Conservation (phyloP, 2,888 invertebrate genomes). For the Chloroclysta siterata region DNA sequence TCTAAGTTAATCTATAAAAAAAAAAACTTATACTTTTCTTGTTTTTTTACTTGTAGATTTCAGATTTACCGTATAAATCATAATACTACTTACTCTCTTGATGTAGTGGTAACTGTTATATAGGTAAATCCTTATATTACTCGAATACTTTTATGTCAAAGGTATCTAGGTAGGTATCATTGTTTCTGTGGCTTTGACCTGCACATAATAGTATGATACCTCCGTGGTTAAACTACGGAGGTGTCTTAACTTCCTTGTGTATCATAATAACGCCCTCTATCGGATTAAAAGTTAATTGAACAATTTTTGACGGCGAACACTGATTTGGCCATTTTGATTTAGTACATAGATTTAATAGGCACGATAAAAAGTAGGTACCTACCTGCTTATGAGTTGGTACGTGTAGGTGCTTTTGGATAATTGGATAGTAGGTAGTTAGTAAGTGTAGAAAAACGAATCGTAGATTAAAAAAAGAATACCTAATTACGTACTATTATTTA, state of each 20-base stretch:
- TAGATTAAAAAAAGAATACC: no score
- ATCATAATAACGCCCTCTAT: constrained; percentile 57
- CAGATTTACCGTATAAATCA: neutral
- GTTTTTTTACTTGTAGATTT: neutral
- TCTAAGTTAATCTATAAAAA: neutral
- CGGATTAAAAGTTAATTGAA: constrained; percentile 64
- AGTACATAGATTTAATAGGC: no score
- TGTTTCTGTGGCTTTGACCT: neutral
- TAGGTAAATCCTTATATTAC: no score
- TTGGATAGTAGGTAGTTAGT: no score
- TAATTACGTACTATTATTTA: no score
- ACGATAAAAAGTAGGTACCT: no score
- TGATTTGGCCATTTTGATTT: neutral
- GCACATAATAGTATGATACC: neutral
- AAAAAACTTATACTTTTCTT: neutral
- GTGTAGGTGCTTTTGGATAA: no score
- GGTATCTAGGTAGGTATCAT: neutral
- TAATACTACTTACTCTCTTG: neutral
- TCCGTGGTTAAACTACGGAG: no score
- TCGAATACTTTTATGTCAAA: neutral
- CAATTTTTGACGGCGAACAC: constrained; percentile 30
- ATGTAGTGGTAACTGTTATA: neutral
- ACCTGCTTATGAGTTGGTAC: no score
- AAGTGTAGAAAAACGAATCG: no score
- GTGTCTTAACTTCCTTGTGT: no score